Evolutionary conservation across 2,888 invertebrate genomes (phyloP).

Genomic region (Alentia gelatinosa): DNA sequence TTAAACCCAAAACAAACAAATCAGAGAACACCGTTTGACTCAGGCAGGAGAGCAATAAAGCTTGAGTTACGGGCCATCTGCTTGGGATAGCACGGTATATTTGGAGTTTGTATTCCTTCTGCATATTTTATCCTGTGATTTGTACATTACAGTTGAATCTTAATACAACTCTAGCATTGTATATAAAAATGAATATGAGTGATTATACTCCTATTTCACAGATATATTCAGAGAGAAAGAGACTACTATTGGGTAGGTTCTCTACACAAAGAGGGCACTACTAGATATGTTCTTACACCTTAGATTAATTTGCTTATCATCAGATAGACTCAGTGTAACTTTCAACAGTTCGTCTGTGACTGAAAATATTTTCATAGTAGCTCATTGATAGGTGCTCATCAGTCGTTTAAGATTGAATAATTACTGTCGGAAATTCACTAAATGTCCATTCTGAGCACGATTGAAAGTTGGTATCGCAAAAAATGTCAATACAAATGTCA

Average conservation of each 20-base stretch:
- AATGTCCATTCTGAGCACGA: background rate
- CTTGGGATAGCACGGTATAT: background rate
- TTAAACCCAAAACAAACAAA: no score
- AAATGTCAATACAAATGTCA: background rate
- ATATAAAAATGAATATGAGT: background rate
- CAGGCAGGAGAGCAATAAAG: no score
- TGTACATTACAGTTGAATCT: background rate
- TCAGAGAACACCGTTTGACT: no score
- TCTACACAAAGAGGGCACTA: background rate
- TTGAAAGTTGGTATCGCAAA: background rate
- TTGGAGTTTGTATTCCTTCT: constrained; percentile 22
- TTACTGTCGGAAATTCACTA: background rate
- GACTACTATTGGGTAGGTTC: background rate
- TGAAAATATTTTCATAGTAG: background rate
- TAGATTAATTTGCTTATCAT: background rate
- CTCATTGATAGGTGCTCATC: background rate
- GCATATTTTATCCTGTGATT: background rate
- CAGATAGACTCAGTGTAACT: background rate
- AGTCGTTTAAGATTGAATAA: background rate
- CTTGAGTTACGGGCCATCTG: background rate
- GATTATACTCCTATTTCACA: background rate
- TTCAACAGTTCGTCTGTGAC: background rate
- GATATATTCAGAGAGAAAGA: background rate
- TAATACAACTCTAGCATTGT: background rate
- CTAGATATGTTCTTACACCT: background rate